Evolutionary conservation across 2,113 vertebrate genomes (phyloP), one percentile per base, ranked within the genome.

Genomic region (Oryzias woworae): DNA sequence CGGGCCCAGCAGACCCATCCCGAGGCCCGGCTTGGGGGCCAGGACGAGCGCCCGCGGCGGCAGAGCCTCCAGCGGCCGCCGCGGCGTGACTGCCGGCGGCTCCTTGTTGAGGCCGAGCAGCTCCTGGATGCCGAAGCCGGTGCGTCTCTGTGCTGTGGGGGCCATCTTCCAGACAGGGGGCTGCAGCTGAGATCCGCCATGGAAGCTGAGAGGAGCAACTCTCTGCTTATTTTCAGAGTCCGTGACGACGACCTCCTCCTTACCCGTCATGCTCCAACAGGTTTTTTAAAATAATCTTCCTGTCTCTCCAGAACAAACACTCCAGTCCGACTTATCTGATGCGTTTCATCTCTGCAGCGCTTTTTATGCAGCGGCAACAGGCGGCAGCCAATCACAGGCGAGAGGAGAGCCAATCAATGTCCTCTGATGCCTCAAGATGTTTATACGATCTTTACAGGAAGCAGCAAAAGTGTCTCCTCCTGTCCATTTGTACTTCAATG

Each of bases 111-210:
- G 93, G 53, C 96, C 96, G 79, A 98, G 90, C 78, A 98, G 96
- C 90, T 98, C 97, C 88, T 98, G 97, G 80, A 98, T 98, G 68
- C 96, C 97, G 76, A 98, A 98, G 31, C 97, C 97, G 0, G 95
- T 97, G 92, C 96, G 96, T 75, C 95, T 90, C 69, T 93, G 92
- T 71, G 87, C 87, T 55, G 92, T 72, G 60, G 86, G 82, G 56
- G 81, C 79, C 74, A 77, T 91, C 73, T 91, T 93, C 71, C 87
- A 85, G 49, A 7, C 69, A 51, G 85, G 71, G 50, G 70, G 76
- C 48, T 17, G 87, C 72, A 83, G 85, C 56, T 86, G 78, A 52
- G 76, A 16, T 15, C 71, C 81, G 50, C 71, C 77, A 70, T 76
- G 80, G 64, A 79, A 50, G 44, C 46, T 71, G 2, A 83, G 76